Conservation (phyloP, 2,888 invertebrate species). For the Lydus trimaculatus region DNA sequence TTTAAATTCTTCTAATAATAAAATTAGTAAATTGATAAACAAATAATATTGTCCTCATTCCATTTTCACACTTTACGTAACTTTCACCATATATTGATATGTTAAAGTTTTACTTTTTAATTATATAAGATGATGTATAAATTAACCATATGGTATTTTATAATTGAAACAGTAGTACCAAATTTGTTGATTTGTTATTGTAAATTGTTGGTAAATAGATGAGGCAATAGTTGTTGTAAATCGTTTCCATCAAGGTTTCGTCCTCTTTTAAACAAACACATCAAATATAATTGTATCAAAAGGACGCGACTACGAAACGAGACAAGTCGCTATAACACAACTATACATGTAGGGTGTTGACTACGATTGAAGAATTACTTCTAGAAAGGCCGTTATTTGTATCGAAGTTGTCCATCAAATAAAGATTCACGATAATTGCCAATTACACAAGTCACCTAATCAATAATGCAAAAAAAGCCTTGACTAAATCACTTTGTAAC, state of each 20-base stretch:
- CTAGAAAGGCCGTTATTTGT: not conserved
- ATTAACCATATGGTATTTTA: not conserved
- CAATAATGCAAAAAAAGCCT: not conserved
- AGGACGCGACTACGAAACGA: not conserved
- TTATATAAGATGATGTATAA: not conserved
- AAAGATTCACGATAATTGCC: not conserved
- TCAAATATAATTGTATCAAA: not conserved
- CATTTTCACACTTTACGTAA: constrained; percentile 1
- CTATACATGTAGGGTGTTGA: no score
- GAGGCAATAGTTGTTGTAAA: constrained; percentile 17
- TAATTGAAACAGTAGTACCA: not conserved
- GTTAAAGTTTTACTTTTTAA: not conserved
- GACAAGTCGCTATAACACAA: no score
- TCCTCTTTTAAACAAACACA: constrained; percentile 25
- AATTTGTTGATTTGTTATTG: not conserved
- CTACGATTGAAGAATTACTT: no score
- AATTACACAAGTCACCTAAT: not conserved
- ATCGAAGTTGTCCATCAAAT: not conserved
- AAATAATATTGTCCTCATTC: not conserved
- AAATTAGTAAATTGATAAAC: no score
- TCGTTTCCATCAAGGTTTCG: constrained; percentile 28
- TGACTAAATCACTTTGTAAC: not conserved
- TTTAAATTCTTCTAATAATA: no score
- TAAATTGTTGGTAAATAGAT: not conserved
- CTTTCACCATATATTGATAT: constrained; percentile 1